Conservation (phyloP, 2,113 vertebrate species). For the Rhinolophus sinicus region DNA sequence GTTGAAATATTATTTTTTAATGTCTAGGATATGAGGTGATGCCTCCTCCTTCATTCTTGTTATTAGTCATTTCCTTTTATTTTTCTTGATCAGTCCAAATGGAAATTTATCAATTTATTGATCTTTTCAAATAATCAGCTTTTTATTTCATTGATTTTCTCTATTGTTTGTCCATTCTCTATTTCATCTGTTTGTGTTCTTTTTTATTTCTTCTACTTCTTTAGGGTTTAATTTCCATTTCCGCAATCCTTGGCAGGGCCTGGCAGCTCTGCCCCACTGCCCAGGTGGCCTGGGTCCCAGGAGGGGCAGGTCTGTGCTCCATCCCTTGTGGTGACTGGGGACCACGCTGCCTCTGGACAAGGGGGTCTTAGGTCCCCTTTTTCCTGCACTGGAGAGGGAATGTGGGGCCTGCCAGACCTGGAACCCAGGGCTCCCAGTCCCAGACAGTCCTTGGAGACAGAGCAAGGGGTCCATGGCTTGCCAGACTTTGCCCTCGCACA, state of each 20-base stretch:
- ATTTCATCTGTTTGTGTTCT: accelerated
- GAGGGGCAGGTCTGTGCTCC: not conserved
- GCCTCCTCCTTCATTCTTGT: accelerated
- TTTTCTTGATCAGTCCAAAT: not conserved
- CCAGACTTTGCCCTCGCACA: too few relatives aligned
- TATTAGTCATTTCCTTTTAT: accelerated
- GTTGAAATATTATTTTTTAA: not conserved
- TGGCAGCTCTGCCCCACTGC: accelerated
- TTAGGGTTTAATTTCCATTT: not conserved
- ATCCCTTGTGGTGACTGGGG: not conserved
- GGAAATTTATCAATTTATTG: too few relatives aligned
- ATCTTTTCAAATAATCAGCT: not conserved
- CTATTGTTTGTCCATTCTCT: not conserved
- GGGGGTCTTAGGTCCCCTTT: not conserved
- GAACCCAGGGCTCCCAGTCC: not conserved
- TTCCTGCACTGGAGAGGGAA: not conserved
- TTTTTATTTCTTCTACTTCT: not conserved
- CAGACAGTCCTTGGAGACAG: not conserved
- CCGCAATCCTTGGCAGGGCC: not conserved
- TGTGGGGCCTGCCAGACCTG: not conserved
- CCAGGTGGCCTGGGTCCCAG: not conserved
- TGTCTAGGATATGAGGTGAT: accelerated
- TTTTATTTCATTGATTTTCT: not conserved
- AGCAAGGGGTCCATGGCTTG: not conserved
- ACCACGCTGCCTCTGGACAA: not conserved